Conservation (phyloP, 2,797 vertebrate species). For the Anniella stebbinsi region DNA sequence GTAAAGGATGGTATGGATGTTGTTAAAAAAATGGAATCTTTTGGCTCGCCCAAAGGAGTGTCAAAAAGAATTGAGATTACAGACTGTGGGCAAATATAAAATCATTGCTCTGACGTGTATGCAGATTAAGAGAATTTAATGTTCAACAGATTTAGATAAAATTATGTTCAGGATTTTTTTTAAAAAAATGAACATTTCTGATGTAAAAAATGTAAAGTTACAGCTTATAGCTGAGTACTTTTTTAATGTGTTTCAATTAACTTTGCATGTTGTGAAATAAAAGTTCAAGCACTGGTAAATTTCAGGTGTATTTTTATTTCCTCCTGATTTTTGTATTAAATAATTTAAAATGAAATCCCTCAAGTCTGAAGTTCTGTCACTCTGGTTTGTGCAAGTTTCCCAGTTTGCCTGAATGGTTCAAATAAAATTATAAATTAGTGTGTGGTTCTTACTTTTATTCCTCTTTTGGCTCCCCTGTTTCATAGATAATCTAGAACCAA, state of each 20-base stretch:
- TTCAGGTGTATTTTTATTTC: constrained; percentile 83
- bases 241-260: constrained; percentile 79
- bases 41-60: constrained; percentile 89
- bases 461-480: not conserved
- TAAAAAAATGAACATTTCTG: constrained; percentile 79
- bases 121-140: constrained; percentile 69
- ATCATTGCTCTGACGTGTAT: constrained; percentile 67
- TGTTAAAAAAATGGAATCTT: constrained; percentile 88
- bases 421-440: constrained; percentile 14
- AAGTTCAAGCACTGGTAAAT: constrained; percentile 81
- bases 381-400: constrained; percentile 55
- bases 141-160: constrained; percentile 74
- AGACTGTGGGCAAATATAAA: constrained; percentile 92
- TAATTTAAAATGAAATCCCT: constrained; percentile 78
- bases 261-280: constrained; percentile 86
- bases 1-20: constrained; percentile 92
- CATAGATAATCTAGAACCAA: not conserved
- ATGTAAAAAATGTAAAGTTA: constrained; percentile 91
- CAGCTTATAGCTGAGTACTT: constrained; percentile 80
- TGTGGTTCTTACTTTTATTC: constrained; percentile 45
- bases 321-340: constrained; percentile 81
- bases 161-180: constrained; percentile 80
- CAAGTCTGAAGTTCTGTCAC: constrained; percentile 75
- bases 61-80: constrained; percentile 85
- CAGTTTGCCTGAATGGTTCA: not conserved